Evolutionary conservation across 2,797 vertebrate genomes (phyloP), one percentile per base, ranked within the genome.

Genomic region (Chelon labrosus): DNA sequence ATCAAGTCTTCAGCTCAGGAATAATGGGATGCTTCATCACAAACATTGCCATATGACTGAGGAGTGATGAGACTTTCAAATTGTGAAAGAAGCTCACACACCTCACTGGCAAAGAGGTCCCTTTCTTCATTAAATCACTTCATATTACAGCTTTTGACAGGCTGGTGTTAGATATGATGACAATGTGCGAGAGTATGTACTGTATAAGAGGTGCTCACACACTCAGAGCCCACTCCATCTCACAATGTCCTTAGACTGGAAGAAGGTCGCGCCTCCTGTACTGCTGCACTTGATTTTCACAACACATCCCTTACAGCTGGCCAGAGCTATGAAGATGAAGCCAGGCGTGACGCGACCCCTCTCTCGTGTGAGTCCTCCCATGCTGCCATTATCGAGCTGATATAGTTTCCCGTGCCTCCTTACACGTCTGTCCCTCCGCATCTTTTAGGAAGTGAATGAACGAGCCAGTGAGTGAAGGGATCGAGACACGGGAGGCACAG

Each of bases 391-490:
- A 66, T 62, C 25, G 8, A 50, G 64, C 57, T 14, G 20, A 69
- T 64, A 51, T 64, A 51, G 41, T n/a, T 70, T 46, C 39, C 44
- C 37, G 41, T 39, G 54, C 65, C 55, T 14, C 12, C 59, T 17
- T 65, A 27, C 69, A 53, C 10, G 73, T 80, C 69, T 31, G 19
- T 73, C 73, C 56, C 67, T 64, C 57, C 46, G 65, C 70, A 44
- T 86, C 58, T n/a, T 66, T 72, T 81, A 83, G 80, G 75, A 67
- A 80, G 76, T 68, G 39, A 55, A 72, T 88, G 70, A 88, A 85
- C 75, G 68, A 73, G 62, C 73, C 10, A 58, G 74, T 85, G 84
- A 85, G 75, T 66, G 72, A 75, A 75, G 69, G 86, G 71, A 70
- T 63, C n/a, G 62, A 62, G 51, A 68, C 3, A 69, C 27, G 65